Conservation (phyloP, 2,113 vertebrate genomes). For the Otocyon megalotis region DNA sequence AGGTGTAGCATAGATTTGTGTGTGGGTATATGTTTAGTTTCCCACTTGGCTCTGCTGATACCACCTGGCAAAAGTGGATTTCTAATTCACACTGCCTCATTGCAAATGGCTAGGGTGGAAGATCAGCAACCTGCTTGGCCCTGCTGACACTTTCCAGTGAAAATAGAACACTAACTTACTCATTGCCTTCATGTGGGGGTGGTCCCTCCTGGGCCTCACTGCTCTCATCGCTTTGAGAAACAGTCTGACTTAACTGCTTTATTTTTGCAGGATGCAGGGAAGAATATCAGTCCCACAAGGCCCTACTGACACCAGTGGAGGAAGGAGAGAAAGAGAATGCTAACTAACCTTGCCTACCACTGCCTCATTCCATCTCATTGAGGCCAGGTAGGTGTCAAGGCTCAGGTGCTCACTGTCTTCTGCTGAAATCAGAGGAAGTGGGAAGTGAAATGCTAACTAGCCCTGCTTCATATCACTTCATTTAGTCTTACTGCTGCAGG, state of each 20-base stretch:
- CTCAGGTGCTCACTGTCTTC: background rate
- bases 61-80: background rate
- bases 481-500: background rate
- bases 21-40: background rate
- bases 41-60: background rate
- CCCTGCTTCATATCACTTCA: background rate
- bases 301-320: background rate
- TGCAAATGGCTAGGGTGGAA: background rate
- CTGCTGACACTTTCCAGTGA: background rate
- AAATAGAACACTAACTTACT: background rate
- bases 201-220: background rate
- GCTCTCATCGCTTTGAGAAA: background rate
- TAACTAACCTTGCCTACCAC: background rate
- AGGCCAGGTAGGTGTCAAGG: background rate
- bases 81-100: background rate
- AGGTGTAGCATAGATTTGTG: background rate
- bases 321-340: background rate
- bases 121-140: background rate
- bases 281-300: background rate
- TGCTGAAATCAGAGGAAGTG: background rate
- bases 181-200: background rate
- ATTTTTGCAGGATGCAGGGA: background rate
- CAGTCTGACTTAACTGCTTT: slow-evolving; percentile 12
- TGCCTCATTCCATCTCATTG: background rate
- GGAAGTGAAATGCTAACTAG: background rate